phyloP scores from a whole-genome alignment of 37 sponge, comb jelly and placozoan genomes.

The Halisarca cf. caerulea region DNA sequence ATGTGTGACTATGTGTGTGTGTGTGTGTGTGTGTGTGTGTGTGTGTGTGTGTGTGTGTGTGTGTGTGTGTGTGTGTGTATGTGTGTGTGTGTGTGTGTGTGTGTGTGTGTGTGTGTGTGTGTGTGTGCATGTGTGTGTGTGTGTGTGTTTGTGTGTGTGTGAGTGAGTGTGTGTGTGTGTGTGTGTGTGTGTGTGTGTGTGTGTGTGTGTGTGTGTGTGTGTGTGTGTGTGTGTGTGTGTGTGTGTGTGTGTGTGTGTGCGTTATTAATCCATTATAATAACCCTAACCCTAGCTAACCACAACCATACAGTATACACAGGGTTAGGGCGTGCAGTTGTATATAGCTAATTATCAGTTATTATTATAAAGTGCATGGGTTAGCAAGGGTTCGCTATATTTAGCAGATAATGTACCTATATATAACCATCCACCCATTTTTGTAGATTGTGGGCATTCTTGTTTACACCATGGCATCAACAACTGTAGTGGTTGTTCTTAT shows the following conservation, averaged over 20 bases:
- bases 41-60: slow-evolving; percentile 20
- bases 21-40: background rate
- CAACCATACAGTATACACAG: too few species aligned
- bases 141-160: slow-evolving; percentile 9
- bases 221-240: slow-evolving; percentile 21
- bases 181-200: slow-evolving; percentile 1
- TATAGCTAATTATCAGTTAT: too few species aligned
- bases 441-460: too few species aligned
- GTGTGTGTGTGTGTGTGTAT: background rate
- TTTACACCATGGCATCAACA: too few species aligned
- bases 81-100: too few species aligned
- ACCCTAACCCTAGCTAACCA: too few species aligned
- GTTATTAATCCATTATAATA: background rate
- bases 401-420: too few species aligned
- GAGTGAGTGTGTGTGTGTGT: slow-evolving; percentile 3
- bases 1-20: background rate
- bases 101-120: background rate
- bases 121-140: slow-evolving; percentile 17
- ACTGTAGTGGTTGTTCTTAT: too few species aligned
- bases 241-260: slow-evolving; percentile 18
- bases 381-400: too few species aligned
- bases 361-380: too few species aligned
- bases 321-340: too few species aligned
- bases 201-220: slow-evolving; percentile 24
- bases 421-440: too few species aligned